These are phyloP conservation scores for Meriones unguiculatus DNA, from an alignment of 2,113 vertebrate genomes.

Conservation along the genomic window DNA sequence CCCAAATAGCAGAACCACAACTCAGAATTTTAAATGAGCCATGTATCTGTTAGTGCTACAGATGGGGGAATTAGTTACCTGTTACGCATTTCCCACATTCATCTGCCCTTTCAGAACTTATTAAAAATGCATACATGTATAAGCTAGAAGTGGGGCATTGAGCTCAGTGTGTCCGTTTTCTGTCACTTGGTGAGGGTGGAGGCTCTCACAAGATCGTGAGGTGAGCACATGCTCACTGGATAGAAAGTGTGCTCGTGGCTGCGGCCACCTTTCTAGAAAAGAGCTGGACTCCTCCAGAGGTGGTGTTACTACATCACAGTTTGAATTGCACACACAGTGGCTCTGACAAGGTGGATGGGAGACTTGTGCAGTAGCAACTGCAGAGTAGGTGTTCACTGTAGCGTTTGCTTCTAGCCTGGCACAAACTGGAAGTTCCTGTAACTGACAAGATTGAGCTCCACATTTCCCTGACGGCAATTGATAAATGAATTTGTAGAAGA, in stretches of 20 bases:
- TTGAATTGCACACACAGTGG: constrained; percentile 31
- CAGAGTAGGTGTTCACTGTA: too few species aligned
- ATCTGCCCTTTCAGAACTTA: constrained; percentile 51
- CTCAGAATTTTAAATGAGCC: constrained; percentile 79
- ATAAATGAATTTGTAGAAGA: constrained; percentile 60
- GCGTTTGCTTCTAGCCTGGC: constrained; percentile 7
- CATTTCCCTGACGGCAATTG: constrained; percentile 33
- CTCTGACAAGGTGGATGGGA: constrained; percentile 27
- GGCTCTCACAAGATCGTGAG: not conserved
- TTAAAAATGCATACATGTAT: constrained; percentile 56
- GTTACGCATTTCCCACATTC: constrained; percentile 60
- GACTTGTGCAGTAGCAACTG: not conserved
- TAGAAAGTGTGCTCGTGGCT: not conserved
- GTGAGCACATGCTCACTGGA: not conserved
- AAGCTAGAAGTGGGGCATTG: constrained; percentile 47
- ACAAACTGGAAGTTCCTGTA: constrained; percentile 47
- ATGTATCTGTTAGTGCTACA: constrained; percentile 67
- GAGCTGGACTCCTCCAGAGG: constrained; percentile 55
- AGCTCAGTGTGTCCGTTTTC: constrained; percentile 58
- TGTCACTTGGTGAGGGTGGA: constrained; percentile 43
- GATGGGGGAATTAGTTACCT: constrained; percentile 65
- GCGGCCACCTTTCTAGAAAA: constrained; percentile 24
- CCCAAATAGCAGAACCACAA: constrained; percentile 66
- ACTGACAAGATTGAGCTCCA: not conserved
- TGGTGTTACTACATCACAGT: constrained; percentile 23